phyloP scores from a whole-genome alignment of 2,888 invertebrate species.

The Ellobium chinense region DNA sequence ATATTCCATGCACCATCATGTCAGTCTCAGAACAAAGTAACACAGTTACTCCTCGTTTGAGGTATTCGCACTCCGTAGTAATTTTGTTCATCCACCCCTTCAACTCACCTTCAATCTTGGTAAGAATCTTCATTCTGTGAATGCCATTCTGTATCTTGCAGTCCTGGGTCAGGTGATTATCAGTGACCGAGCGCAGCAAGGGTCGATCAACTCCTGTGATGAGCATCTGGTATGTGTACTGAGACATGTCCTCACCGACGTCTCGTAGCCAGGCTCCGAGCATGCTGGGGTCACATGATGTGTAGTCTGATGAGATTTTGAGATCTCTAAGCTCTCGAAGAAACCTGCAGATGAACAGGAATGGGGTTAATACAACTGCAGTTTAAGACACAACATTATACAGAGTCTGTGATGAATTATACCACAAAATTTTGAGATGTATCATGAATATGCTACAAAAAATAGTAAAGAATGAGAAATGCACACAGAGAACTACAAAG shows the following conservation, averaged over 20 bases:
- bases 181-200: conserved; percentile 88
- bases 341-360: conserved; percentile 82
- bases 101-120: conserved; percentile 87
- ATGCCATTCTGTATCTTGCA: conserved; percentile 96
- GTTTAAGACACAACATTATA: too few relatives aligned
- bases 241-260: conserved; percentile 93
- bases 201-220: conserved; percentile 96
- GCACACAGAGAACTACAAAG: too few relatives aligned
- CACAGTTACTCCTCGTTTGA: too few relatives aligned
- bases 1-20: too few relatives aligned
- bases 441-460: too few relatives aligned
- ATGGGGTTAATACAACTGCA: too few relatives aligned
- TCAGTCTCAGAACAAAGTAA: too few relatives aligned
- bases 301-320: conserved; percentile 97
- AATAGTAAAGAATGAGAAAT: too few relatives aligned
- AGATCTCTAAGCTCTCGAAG: conserved; percentile 94
- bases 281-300: conserved; percentile 94
- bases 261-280: conserved; percentile 84
- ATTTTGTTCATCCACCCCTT: background rate
- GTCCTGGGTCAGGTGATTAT: conserved; percentile 93
- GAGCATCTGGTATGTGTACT: conserved; percentile 97
- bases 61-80: background rate
- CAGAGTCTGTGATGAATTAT: too few relatives aligned
- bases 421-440: too few relatives aligned
- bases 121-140: conserved; percentile 93